These are phyloP conservation scores for Alentia gelatinosa DNA, from an alignment of 2,888 invertebrate species.

Conservation along the genomic window DNA sequence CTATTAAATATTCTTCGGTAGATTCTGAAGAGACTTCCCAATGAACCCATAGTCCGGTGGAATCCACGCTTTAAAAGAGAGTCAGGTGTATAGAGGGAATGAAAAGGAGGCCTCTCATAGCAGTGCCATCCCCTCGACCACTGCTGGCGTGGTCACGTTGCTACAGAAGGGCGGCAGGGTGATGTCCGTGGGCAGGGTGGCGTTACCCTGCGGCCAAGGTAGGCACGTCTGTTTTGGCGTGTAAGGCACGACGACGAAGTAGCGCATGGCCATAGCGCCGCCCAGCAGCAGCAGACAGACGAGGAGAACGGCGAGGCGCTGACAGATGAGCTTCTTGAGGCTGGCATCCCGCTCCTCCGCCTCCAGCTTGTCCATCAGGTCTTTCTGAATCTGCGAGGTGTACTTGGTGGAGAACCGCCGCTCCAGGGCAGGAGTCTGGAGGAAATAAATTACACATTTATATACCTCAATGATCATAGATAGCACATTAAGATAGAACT, in stretches of 20 bases:
- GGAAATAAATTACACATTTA: background rate
- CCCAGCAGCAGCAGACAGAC: background rate
- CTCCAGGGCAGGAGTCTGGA: background rate
- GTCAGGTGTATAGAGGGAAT: too few relatives aligned
- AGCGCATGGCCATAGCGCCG: background rate
- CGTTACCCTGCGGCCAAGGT: slow-evolving; percentile 44
- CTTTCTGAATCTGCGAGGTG: background rate
- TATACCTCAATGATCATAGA: too few relatives aligned
- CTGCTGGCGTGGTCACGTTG: background rate
- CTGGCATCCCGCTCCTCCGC: background rate
- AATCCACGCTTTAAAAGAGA: too few relatives aligned
- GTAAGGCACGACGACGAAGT: slow-evolving; percentile 3
- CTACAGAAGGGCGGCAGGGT: slow-evolving; percentile 37
- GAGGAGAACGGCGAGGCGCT: background rate
- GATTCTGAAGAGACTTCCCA: too few relatives aligned
- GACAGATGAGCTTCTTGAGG: background rate
- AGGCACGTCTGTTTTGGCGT: background rate
- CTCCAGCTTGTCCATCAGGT: slow-evolving; percentile 9
- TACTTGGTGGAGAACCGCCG: slow-evolving; percentile 46
- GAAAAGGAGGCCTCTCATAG: too few relatives aligned
- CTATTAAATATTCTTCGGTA: too few relatives aligned
- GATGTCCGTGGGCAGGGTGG: slow-evolving; percentile 25
- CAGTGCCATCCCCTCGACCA: background rate
- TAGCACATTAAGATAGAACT: too few relatives aligned
- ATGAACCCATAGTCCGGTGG: too few relatives aligned